Percentiles rank a stretch among this genome's conserved stretches.
Conservation (phyloP, 2,113 vertebrate species). For the Microtus oregoni region DNA sequence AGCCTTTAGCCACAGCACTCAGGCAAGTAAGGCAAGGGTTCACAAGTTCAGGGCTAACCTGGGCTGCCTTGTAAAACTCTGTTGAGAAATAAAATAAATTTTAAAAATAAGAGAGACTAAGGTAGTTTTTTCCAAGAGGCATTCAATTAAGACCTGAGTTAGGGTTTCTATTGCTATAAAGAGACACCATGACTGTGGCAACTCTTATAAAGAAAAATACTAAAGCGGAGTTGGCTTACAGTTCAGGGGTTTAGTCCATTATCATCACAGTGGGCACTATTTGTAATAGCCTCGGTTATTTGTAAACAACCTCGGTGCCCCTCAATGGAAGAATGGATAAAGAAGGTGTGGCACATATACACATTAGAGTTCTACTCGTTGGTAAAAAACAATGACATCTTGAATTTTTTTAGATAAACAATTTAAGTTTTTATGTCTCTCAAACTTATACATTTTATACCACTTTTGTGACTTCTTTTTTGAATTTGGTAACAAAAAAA, state of each 20-base stretch:
- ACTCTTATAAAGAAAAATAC: neutral
- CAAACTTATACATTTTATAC: no score
- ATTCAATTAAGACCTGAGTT: neutral
- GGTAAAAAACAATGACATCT: no score
- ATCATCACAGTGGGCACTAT: neutral
- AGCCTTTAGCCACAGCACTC: neutral
- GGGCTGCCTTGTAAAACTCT: neutral
- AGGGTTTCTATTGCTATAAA: neutral
- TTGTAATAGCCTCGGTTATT: no score
- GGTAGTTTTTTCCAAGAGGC: neutral
- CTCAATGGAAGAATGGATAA: no score
- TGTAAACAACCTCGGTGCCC: no score
- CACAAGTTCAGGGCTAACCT: neutral
- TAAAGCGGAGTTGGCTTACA: neutral
- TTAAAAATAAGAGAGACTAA: neutral
- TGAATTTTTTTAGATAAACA: no score
- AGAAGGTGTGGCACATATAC: no score
- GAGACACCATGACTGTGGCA: neutral
- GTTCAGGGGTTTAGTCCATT: neutral
- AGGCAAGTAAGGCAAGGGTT: neutral
- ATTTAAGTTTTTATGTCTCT: no score
- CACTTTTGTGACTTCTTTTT: no score
- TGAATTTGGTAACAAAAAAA: no score
- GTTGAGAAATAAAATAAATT: neutral
- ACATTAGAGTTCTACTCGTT: no score